Evolutionary conservation across 1,140 invertebrate species (phyloP).

Genomic region (Sycophaga agraensis): DNA sequence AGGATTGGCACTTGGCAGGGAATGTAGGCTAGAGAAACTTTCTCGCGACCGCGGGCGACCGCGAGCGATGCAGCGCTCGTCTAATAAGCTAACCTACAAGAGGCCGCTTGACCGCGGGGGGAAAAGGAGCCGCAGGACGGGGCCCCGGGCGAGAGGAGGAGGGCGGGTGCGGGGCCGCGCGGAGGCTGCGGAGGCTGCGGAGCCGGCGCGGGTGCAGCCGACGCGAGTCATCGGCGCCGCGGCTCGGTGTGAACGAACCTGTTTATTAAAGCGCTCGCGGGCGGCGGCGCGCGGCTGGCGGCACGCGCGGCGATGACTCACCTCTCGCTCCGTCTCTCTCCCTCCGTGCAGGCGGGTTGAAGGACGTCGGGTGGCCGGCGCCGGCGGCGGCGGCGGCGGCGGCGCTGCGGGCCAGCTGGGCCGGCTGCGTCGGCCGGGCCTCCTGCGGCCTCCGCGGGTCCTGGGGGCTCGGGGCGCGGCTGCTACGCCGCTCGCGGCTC

Average conservation of each 20-base stretch:
- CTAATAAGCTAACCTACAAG: too few species aligned
- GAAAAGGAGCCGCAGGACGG: background rate
- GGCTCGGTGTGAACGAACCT: conserved; percentile 3
- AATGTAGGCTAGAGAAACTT: too few species aligned
- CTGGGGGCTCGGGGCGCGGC: too few species aligned
- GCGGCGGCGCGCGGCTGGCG: too few species aligned
- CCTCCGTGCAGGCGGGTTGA: too few species aligned
- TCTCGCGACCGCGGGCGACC: too few species aligned
- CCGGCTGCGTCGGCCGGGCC: background rate
- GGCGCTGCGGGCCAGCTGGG: background rate
- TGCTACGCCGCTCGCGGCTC: conserved; percentile 44
- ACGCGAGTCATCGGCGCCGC: background rate
- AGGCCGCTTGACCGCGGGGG: background rate
- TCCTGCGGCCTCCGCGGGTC: too few species aligned
- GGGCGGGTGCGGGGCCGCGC: background rate
- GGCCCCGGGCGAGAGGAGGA: background rate
- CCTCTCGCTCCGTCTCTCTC: too few species aligned
- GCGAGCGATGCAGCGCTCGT: too few species aligned
- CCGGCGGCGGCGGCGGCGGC: too few species aligned
- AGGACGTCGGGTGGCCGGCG: too few species aligned
- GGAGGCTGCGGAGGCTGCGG: background rate
- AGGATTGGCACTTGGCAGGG: too few species aligned
- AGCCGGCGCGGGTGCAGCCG: background rate
- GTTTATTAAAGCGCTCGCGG: conserved; percentile 8
- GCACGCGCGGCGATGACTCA: conserved; percentile 12